Evolutionary conservation across 2,113 vertebrate species (phyloP).

Genomic region (Calonectris borealis): DNA sequence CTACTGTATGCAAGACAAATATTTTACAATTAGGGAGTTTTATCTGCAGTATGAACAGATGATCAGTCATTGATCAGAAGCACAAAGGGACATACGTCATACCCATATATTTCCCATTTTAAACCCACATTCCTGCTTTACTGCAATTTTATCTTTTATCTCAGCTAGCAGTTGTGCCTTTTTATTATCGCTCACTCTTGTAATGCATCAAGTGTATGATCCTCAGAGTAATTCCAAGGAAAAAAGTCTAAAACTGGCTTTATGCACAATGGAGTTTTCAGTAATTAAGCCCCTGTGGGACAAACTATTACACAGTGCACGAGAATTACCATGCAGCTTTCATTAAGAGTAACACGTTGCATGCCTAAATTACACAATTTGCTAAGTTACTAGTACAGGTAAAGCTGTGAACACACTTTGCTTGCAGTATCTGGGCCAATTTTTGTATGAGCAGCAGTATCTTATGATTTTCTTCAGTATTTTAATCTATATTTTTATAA

Average conservation of each 20-base stretch:
- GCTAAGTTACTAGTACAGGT: not conserved
- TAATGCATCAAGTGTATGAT: constrained; percentile 24
- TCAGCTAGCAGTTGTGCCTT: constrained; percentile 19
- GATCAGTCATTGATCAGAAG: constrained; percentile 52
- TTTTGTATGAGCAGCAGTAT: not conserved
- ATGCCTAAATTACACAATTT: not conserved
- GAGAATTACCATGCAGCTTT: constrained; percentile 24
- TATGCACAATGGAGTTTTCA: constrained; percentile 24
- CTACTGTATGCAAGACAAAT: constrained; percentile 10
- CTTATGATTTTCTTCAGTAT: not conserved
- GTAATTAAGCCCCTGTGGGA: constrained; percentile 46
- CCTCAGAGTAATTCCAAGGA: constrained; percentile 11
- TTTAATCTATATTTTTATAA: not conserved
- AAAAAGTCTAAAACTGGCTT: constrained; percentile 15
- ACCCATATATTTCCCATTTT: constrained; percentile 21
- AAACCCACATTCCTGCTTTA: constrained; percentile 13
- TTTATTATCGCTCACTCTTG: not conserved
- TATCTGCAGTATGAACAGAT: constrained; percentile 46
- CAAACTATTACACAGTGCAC: not conserved
- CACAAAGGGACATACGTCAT: constrained; percentile 27
- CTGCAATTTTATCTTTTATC: constrained; percentile 42
- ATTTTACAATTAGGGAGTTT: constrained; percentile 52
- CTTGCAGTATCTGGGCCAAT: not conserved
- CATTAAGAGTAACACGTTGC: constrained; percentile 50
- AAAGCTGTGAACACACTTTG: not conserved